Evolutionary conservation across 2,113 vertebrate species (phyloP).

Genomic region (Proterorhinus semilunaris): DNA sequence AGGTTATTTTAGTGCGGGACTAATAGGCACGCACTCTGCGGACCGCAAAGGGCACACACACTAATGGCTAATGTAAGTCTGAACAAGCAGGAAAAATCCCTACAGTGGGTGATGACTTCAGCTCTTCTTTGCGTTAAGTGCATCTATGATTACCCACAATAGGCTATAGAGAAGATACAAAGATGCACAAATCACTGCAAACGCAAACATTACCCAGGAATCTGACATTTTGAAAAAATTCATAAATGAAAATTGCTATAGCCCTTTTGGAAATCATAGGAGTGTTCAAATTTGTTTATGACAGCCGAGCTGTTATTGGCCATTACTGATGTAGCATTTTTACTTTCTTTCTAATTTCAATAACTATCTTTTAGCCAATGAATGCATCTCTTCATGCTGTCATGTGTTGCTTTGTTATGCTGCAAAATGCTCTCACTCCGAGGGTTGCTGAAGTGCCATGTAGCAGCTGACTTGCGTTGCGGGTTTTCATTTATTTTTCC

Average conservation of each 20-base stretch:
- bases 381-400: too few species aligned
- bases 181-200: background rate
- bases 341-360: too few species aligned
- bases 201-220: background rate
- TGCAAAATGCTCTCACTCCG: background rate
- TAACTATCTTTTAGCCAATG: too few species aligned
- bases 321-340: too few species aligned
- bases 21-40: background rate
- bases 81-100: background rate
- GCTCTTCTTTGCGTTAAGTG: constrained; percentile 50
- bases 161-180: background rate
- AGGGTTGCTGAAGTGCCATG: constrained; percentile 15
- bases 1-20: background rate
- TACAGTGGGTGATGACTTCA: constrained; percentile 64
- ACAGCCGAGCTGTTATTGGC: too few species aligned
- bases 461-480: constrained; percentile 54
- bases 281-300: too few species aligned
- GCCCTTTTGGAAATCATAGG: too few species aligned
- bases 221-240: background rate
- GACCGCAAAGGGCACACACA: background rate
- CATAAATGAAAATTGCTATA: too few species aligned
- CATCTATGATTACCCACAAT: constrained; percentile 59
- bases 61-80: constrained; percentile 1
- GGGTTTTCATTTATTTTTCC: constrained; percentile 35
- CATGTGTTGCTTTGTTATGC: background rate